Conservation (phyloP, 2,797 vertebrate species). For the Micrastur ruficollis region DNA sequence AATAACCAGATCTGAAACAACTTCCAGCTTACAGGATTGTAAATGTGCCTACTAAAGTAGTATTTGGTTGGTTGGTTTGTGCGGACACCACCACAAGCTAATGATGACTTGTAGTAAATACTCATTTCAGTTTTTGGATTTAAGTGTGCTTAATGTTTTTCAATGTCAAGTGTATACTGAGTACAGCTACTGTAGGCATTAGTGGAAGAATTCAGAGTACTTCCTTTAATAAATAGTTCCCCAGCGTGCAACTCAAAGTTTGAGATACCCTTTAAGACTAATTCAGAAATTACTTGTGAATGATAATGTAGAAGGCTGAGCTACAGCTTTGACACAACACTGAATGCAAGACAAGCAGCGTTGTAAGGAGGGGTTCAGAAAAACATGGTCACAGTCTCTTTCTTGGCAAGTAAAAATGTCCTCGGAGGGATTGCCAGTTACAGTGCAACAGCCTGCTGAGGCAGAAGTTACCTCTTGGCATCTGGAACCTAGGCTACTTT, state of each 20-base stretch:
- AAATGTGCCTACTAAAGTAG: background rate
- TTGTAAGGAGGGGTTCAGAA: background rate
- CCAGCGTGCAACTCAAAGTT: background rate
- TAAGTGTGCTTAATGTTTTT: background rate
- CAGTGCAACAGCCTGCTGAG: background rate
- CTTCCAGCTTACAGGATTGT: background rate
- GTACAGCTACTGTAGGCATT: background rate
- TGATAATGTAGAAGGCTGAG: background rate
- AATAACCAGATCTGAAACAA: background rate
- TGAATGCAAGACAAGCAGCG: background rate
- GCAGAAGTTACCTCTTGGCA: background rate
- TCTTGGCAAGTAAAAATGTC: background rate
- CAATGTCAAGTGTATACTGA: background rate
- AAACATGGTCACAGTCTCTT: fast-evolving
- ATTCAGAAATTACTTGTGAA: background rate
- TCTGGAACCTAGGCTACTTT: background rate
- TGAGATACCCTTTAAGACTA: background rate
- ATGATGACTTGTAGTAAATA: background rate
- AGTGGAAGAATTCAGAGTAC: background rate
- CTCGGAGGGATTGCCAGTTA: fast-evolving
- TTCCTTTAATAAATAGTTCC: background rate
- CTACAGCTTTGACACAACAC: background rate
- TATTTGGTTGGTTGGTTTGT: background rate
- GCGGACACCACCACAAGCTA: background rate
- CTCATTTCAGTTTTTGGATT: background rate